phyloP scores from a whole-genome alignment of 2,888 invertebrate species.

The Lasioglossum figueresi region DNA sequence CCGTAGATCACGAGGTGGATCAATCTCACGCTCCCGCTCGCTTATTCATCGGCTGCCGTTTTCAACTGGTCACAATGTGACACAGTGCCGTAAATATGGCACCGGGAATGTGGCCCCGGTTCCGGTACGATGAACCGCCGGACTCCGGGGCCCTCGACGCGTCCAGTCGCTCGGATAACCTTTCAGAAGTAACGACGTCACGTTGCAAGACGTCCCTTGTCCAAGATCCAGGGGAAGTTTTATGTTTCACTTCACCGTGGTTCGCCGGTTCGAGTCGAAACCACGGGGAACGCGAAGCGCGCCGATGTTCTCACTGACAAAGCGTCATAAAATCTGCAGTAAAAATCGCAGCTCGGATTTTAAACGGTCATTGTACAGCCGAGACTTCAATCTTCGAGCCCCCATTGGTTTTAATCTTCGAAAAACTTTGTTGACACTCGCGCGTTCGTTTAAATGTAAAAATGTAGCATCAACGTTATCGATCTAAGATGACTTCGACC shows the following conservation, averaged over 20 bases:
- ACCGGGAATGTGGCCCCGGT: slow-evolving; percentile 59
- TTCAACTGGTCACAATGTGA: slow-evolving; percentile 53
- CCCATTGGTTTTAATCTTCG: neutral
- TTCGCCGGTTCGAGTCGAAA: neutral
- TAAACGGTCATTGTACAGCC: neutral
- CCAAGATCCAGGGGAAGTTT: slow-evolving; percentile 24
- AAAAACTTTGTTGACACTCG: neutral
- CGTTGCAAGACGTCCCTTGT: slow-evolving; percentile 44
- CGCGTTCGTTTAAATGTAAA: too few relatives aligned
- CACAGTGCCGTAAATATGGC: slow-evolving; percentile 61
- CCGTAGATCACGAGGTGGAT: slow-evolving; percentile 65
- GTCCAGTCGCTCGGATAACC: slow-evolving; percentile 63
- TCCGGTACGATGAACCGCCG: slow-evolving; percentile 58
- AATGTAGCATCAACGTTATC: too few relatives aligned
- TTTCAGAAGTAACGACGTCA: slow-evolving; percentile 62
- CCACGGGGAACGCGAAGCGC: neutral
- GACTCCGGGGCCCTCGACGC: slow-evolving; percentile 42
- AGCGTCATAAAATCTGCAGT: neutral
- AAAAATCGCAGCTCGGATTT: neutral
- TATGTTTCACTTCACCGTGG: neutral
- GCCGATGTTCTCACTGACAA: neutral
- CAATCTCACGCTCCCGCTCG: slow-evolving; percentile 52
- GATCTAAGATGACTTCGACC: too few relatives aligned
- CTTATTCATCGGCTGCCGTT: slow-evolving; percentile 29
- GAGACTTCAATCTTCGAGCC: neutral